Evolutionary conservation across 2,797 vertebrate genomes (phyloP).

Genomic region (Lates japonicus): DNA sequence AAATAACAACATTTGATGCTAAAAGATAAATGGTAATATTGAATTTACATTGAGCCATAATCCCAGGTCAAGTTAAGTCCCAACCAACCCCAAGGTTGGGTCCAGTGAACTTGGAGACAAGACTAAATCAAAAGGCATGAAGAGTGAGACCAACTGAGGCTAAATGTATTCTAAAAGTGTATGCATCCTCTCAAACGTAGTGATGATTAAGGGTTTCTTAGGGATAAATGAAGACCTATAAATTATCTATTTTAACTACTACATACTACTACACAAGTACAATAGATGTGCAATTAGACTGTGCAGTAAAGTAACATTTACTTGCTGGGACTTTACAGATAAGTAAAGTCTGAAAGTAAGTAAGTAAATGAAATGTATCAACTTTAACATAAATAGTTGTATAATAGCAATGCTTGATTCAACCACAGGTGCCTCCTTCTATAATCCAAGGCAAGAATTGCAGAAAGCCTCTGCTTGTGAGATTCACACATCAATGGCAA

Average conservation of each 20-base stretch:
- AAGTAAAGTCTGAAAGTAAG: conserved; percentile 51
- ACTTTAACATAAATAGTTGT: conserved; percentile 48
- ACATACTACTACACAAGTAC: conserved; percentile 9
- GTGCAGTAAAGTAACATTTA: conserved; percentile 44
- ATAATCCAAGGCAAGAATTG: conserved; percentile 61
- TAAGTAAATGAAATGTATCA: conserved; percentile 55
- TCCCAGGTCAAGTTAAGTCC: neutral
- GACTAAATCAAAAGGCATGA: neutral
- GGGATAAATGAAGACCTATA: neutral
- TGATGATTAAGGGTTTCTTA: neutral
- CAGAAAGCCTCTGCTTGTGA: conserved; percentile 55
- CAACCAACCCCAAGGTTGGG: neutral
- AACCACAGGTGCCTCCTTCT: conserved; percentile 55
- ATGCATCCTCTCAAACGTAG: neutral
- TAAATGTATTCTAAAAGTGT: neutral
- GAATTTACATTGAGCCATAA: neutral
- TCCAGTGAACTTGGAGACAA: neutral
- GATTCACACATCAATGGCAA: conserved; percentile 70
- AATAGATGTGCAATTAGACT: conserved; percentile 19
- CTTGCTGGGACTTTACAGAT: conserved; percentile 47
- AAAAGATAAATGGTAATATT: neutral
- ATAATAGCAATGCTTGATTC: conserved; percentile 61
- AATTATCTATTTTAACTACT: conserved; percentile 9
- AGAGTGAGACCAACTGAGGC: neutral
- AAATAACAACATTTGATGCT: neutral